Evolutionary conservation across 2,797 vertebrate genomes (phyloP), one percentile per base, ranked within the genome.

Genomic region (Smutsia temminckii): DNA sequence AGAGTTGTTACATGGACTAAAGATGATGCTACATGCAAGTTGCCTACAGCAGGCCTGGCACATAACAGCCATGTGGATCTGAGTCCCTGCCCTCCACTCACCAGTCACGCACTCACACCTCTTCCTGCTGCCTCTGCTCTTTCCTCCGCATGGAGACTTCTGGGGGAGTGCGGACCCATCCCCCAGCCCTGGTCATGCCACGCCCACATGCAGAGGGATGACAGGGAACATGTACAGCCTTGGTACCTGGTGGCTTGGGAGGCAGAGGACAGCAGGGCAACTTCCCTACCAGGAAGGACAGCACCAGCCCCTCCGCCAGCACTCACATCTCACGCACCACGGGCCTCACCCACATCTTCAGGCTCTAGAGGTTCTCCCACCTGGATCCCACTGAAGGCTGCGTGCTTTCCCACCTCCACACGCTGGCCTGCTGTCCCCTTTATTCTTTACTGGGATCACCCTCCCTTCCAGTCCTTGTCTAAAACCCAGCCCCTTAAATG

Each of bases 311-410:
- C 21, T 49, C 32, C 59, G 40, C 59, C 5, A 51, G 59, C 0
- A 0, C 4, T 4, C n/a, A n/a, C n/a, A n/a, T n/a, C n/a, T n/a
- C n/a, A 34, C 6, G 69, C 53, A 18, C 3, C 0, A 0, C 1
- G 20, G n/a, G 20, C 37, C 74, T 9, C 23, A 4, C 1, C 5
- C 23, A 5, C 40, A 21, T 32, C 59, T 42, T 23, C 59, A 46
- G 42, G 27, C 17, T 53, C 27, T 63, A 0, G 0, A 37, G n/a
- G 8, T 40, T 74, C 89, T 94, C 42, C 86, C 42, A 6, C 12
- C 0, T 8, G 29, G 66, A n/a, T 34, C 51, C 34, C 51, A 42
- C 37, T 78, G 0, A 68, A 21, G 3, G 42, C 29, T 59, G 23
- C 1, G 0, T 7, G 57, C 49, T 16, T 9, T 16, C 14, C 27